Percentiles rank a stretch among this genome's conserved stretches.
Conservation (phyloP, 2,113 vertebrate genomes). For the Harpagus bidentatus region DNA sequence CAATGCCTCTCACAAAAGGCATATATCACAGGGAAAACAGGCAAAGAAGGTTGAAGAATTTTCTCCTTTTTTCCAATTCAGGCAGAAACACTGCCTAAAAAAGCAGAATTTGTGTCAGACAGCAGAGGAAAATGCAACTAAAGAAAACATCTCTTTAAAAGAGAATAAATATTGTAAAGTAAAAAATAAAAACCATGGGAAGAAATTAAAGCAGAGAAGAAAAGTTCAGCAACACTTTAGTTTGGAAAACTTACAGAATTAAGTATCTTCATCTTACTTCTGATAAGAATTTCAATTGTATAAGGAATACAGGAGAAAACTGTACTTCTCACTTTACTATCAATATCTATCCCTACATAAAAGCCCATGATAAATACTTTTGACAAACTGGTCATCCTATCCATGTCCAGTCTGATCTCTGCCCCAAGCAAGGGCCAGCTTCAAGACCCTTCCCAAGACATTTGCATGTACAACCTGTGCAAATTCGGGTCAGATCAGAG, state of each 20-base stretch:
- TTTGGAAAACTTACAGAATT: neutral
- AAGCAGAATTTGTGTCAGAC: neutral
- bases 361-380: neutral
- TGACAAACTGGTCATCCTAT: neutral
- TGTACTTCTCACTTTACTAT: neutral
- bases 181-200: neutral
- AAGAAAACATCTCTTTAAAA: neutral
- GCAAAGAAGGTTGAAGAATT: neutral
- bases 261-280: neutral
- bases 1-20: conserved; percentile 7
- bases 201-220: neutral
- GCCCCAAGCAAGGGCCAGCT: neutral
- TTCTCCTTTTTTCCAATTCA: neutral
- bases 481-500: neutral
- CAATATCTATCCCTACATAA: neutral
- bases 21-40: neutral
- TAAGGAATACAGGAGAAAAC: neutral
- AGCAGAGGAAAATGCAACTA: neutral
- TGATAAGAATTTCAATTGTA: neutral
- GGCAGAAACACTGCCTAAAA: conserved; percentile 6
- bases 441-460: neutral
- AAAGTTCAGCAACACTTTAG: neutral
- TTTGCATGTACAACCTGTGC: neutral
- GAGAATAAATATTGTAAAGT: neutral
- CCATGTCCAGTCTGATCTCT: neutral